Conservation (phyloP, 2,888 invertebrate genomes). For the Ceraclea dissimilis region DNA sequence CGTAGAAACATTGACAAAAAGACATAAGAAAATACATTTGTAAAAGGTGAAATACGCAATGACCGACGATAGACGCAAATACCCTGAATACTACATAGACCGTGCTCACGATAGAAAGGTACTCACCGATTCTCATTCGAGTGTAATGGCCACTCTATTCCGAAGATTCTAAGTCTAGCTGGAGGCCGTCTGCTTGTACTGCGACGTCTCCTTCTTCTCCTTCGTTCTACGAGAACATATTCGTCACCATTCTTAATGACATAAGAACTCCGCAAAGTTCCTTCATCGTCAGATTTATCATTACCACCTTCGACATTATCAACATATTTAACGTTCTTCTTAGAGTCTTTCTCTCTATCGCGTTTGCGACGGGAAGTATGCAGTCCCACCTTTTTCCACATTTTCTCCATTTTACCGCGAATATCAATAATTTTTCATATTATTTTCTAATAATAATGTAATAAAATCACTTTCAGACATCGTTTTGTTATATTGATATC, state of each 20-base stretch:
- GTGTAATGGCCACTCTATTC: constrained; percentile 49
- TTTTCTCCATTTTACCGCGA: constrained; percentile 40
- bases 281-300: constrained; percentile 44
- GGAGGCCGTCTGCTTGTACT: constrained; percentile 47
- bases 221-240: constrained; percentile 44
- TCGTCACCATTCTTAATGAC: constrained; percentile 48
- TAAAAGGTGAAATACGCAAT: too few species aligned
- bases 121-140: constrained; percentile 45
- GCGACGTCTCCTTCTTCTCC: constrained; percentile 41
- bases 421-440: too few species aligned
- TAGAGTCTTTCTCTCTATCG: constrained; percentile 31
- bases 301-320: constrained; percentile 17
- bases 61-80: too few species aligned
- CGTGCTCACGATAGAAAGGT: too few species aligned
- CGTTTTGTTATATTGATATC: too few species aligned
- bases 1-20: too few species aligned
- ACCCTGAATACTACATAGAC: too few species aligned
- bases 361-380: constrained; percentile 52
- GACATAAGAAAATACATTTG: too few species aligned
- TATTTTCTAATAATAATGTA: too few species aligned
- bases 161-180: constrained; percentile 45
- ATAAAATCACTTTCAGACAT: too few species aligned
- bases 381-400: constrained; percentile 51
- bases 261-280: constrained; percentile 45
- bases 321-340: constrained; percentile 33